Conservation (phyloP, 2,113 vertebrate species). For the Gasterosteus nipponicus region DNA sequence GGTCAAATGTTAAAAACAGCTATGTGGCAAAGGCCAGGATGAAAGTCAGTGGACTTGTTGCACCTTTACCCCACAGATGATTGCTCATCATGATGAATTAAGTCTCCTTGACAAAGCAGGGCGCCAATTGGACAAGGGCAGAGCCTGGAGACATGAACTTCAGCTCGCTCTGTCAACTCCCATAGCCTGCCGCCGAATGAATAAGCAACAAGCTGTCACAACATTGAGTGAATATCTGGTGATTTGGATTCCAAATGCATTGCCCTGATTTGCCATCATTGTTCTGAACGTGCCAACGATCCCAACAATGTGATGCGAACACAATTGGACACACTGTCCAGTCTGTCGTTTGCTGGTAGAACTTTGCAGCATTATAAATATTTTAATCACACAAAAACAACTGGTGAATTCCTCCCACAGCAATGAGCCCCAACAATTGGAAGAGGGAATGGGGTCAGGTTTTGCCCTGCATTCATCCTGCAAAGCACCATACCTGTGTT, state of each 20-base stretch:
- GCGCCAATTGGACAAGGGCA: constrained; percentile 60
- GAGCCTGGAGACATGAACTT: constrained; percentile 63
- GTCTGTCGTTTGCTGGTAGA: constrained; percentile 15
- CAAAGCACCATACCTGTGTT: constrained; percentile 61
- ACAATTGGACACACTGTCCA: constrained; percentile 30
- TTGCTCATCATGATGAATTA: constrained; percentile 70
- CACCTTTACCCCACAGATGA: constrained; percentile 63
- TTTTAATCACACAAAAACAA: constrained; percentile 52
- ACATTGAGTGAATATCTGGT: constrained; percentile 59
- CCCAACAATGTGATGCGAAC: constrained; percentile 38
- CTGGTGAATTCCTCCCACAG: constrained; percentile 32
- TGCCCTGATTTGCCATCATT: constrained; percentile 20
- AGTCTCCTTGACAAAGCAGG: constrained; percentile 58
- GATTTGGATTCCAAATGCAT: constrained; percentile 52
- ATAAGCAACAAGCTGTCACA: constrained; percentile 71
- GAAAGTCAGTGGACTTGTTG: constrained; percentile 58
- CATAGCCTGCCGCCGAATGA: constrained; percentile 55
- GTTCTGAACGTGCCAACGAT: constrained; percentile 30
- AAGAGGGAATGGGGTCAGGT: constrained; percentile 62
- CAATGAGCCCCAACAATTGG: constrained; percentile 47
- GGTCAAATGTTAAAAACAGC: constrained; percentile 61
- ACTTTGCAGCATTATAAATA: constrained; percentile 32
- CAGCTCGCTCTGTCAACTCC: constrained; percentile 65
- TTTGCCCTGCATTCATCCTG: constrained; percentile 61
- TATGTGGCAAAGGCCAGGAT: constrained; percentile 46